Percentiles rank a stretch among this genome's conserved stretches.
Conservation (phyloP, 2,113 vertebrate genomes). For the Aphelocoma coerulescens region DNA sequence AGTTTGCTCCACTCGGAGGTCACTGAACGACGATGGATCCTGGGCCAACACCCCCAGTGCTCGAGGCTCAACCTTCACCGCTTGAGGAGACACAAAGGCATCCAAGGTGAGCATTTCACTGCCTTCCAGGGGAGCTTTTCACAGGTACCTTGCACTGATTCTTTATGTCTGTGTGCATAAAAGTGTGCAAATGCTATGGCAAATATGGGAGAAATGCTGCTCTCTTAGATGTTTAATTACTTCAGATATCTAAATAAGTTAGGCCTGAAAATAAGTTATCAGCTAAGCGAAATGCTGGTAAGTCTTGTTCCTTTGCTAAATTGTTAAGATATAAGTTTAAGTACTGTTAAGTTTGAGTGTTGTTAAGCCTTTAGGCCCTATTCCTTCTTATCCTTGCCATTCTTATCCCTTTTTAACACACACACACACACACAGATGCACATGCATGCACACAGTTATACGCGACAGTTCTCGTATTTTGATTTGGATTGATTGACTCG, state of each 20-base stretch:
- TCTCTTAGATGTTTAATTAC: neutral
- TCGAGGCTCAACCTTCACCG: accelerated
- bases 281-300: neutral
- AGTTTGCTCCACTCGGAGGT: accelerated
- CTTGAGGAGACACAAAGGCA: neutral
- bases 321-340: neutral
- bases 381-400: neutral
- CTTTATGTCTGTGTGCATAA: too few species aligned
- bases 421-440: too few species aligned
- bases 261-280: neutral
- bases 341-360: neutral
- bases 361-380: neutral
- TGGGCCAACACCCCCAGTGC: accelerated
- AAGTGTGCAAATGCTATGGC: neutral
- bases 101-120: neutral
- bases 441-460: too few species aligned
- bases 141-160: neutral
- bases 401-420: neutral
- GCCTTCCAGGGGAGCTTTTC: neutral
- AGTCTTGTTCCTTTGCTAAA: neutral
- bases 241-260: neutral
- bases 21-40: accelerated
- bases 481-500: neutral
- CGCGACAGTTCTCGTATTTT: accelerated
- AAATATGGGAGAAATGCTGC: neutral